phyloP scores from a whole-genome alignment of 2,888 invertebrate species.

The Spodoptera littoralis region DNA sequence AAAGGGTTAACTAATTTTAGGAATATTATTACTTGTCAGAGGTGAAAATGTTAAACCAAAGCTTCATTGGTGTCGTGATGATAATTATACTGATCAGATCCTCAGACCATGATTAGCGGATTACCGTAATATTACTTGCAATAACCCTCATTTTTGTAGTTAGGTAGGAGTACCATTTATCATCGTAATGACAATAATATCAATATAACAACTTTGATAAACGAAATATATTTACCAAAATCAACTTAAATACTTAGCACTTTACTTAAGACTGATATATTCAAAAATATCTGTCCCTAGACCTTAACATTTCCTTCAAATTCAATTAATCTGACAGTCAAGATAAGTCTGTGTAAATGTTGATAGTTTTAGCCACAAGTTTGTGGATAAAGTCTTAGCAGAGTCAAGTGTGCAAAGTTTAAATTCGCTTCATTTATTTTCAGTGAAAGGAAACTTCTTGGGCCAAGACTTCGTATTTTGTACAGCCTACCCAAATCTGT shows the following conservation, averaged over 20 bases:
- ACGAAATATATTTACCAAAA: no score
- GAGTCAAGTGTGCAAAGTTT: slow-evolving; percentile 23
- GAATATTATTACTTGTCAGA: background rate
- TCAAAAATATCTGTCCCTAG: background rate
- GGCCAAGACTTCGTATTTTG: background rate
- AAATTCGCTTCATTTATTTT: slow-evolving; percentile 30
- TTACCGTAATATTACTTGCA: no score
- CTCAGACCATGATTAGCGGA: no score
- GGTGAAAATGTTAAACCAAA: background rate
- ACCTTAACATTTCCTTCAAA: slow-evolving; percentile 11
- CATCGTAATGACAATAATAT: no score
- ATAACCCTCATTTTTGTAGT: no score
- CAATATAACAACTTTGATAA: no score
- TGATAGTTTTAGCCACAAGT: slow-evolving; percentile 35
- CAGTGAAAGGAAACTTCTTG: slow-evolving; percentile 13
- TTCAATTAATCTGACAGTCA: slow-evolving; percentile 29
- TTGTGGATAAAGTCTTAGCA: slow-evolving; percentile 29
- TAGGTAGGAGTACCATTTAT: no score
- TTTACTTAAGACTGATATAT: no score
- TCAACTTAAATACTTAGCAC: slow-evolving; percentile 1
- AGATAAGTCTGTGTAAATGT: slow-evolving; percentile 22
- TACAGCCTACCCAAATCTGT: background rate
- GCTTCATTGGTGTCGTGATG: background rate
- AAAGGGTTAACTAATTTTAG: slow-evolving; percentile 31
- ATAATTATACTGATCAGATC: no score